Evolutionary conservation across 2,888 invertebrate species (phyloP), one percentile per base, ranked within the genome.

Genomic region (Hypsopygia costalis): DNA sequence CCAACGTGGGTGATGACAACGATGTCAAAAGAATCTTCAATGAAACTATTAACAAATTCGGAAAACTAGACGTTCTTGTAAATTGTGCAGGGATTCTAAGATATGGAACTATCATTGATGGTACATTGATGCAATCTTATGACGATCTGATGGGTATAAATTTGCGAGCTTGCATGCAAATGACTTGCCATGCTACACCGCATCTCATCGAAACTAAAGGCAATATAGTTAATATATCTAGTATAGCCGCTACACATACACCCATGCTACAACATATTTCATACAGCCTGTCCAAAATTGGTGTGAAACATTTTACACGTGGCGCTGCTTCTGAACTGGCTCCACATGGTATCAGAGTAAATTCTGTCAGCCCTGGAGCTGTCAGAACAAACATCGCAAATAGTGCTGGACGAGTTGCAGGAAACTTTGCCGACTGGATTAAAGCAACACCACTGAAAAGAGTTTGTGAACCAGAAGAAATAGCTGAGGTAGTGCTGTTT

Each of bases 291-390:
- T 60, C 68, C 0, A 73, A 72, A 36, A 66, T 68, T n/a, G 64
- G 51, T 1, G 7, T 72, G 1, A 51, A 55, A 11, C 57, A 62
- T 37, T 74, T 74, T 11, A 62, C 69, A 0, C 52, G 55, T 30
- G 47, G 49, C 8, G n/a, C n/a, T n/a, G n/a, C n/a, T n/a, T 71
- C 97, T 32, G 97, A 95, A 59, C 72, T 95, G 29, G 94, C 93
- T 6, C 49, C 88, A 0, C 91, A 92, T 63, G 91, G 92, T 48
- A 94, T 97, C 0, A 89, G 97, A 28, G 95, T 95, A 0, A 69
- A 72, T 34, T 35, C 58, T 1, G 47, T 69, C 0, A 62, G 56
- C 6, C 6, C 6, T 21, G 21, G 21, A 21, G 21, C 6, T n/a
- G 21, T 21, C 6, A 21, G 21, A 21, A 6, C 21, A 21, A 21